A percentile compares a stretch with the other conserved stretches of the same genome.
These are phyloP conservation scores for Acanthornis magna DNA, from an alignment of 2,797 vertebrate genomes.

Conservation along the genomic window DNA sequence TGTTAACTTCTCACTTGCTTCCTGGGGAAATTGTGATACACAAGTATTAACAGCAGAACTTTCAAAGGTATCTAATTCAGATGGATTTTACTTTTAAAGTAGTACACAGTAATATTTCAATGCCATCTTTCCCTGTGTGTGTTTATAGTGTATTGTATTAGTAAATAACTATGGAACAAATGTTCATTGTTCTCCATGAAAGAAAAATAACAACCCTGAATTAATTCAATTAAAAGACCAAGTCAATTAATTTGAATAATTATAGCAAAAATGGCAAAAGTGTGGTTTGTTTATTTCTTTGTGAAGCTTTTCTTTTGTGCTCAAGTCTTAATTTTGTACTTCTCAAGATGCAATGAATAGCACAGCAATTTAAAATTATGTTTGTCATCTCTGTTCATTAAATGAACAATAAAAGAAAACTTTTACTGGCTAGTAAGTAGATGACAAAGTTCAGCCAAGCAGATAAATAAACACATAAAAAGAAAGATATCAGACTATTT, in stretches of 20 bases:
- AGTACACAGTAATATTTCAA: background rate
- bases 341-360: background rate
- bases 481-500: background rate
- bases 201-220: background rate
- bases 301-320: background rate
- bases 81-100: background rate
- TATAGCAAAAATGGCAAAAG: background rate
- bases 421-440: background rate
- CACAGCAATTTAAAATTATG: background rate
- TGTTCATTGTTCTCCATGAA: background rate
- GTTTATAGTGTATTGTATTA: background rate
- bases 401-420: background rate
- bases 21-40: background rate
- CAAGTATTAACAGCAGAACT: background rate
- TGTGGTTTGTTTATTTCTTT: background rate
- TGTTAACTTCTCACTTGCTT: background rate
- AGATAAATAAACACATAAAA: background rate
- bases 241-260: constrained; percentile 9
- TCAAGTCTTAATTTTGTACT: background rate
- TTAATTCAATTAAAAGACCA: constrained; percentile 13
- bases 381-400: constrained; percentile 4
- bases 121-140: background rate
- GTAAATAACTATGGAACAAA: background rate
- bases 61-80: background rate
- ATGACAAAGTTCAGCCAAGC: background rate